These are phyloP conservation scores for Enteromius radiatus DNA, from an alignment of 2,797 vertebrate genomes.

Conservation along the genomic window DNA sequence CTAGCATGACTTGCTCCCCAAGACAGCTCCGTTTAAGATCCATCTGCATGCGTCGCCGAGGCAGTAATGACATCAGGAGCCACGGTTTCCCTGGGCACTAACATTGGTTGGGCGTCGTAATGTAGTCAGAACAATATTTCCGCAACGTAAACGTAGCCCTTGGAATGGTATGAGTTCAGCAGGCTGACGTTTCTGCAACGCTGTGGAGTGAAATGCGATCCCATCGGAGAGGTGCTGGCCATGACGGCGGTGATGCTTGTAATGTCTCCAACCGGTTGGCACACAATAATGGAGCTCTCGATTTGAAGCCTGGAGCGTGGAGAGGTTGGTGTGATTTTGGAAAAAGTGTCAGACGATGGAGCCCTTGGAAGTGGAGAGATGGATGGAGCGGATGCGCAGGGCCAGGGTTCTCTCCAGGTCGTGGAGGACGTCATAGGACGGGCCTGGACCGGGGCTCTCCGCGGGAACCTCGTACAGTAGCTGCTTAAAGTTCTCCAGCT, in stretches of 20 bases:
- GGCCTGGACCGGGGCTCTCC: constrained; percentile 82
- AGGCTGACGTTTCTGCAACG: constrained; percentile 25
- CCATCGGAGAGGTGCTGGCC: constrained; percentile 7
- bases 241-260: constrained; percentile 21
- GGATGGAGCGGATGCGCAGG: constrained; percentile 95
- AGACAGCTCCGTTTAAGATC: constrained; percentile 15
- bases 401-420: constrained; percentile 97
- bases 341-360: constrained; percentile 87
- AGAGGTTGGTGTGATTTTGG: constrained; percentile 13
- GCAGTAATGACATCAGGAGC: constrained; percentile 39
- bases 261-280: constrained; percentile 35
- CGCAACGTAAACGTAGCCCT: constrained; percentile 59
- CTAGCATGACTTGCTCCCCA: not conserved
- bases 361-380: constrained; percentile 97
- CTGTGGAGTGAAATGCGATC: constrained; percentile 14
- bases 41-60: constrained; percentile 36
- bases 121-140: constrained; percentile 43
- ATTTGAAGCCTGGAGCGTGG: constrained; percentile 30
- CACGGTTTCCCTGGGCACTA: constrained; percentile 29
- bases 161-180: constrained; percentile 45
- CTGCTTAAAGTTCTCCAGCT: constrained; percentile 95
- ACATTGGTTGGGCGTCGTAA: constrained; percentile 21
- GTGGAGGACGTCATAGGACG: constrained; percentile 87
- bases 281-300: constrained; percentile 32
- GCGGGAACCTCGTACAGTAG: constrained; percentile 88